phyloP scores from a whole-genome alignment of 2,888 invertebrate species.

The Leptodirus hochenwartii region DNA sequence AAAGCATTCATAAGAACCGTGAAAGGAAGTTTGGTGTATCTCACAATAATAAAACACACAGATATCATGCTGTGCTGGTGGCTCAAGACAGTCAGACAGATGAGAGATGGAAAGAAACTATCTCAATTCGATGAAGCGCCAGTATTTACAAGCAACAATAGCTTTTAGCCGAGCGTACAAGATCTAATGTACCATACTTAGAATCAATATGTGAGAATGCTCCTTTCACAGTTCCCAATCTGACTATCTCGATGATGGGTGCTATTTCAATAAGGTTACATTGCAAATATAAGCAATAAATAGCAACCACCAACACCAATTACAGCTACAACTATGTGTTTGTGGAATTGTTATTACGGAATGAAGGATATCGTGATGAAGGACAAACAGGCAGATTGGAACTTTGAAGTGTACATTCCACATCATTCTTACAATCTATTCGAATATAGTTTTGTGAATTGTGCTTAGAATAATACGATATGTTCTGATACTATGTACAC shows the following conservation, averaged over 20 bases:
- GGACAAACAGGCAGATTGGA: conserved; percentile 37
- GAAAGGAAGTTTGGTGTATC: conserved; percentile 45
- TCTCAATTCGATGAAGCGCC: conserved; percentile 33
- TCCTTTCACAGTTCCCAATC: conserved; percentile 64
- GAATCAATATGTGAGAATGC: conserved; percentile 57
- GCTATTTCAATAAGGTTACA: too few species aligned
- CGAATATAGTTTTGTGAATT: too few species aligned
- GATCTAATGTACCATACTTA: too few species aligned
- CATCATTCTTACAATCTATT: conserved; percentile 23
- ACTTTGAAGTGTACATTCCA: conserved; percentile 44
- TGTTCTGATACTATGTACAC: too few species aligned
- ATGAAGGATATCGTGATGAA: conserved; percentile 11
- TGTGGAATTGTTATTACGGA: conserved; percentile 9
- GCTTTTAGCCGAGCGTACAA: conserved; percentile 26
- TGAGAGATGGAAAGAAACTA: too few species aligned
- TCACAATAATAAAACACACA: conserved; percentile 5
- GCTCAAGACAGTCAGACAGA: conserved; percentile 67
- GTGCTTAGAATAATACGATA: too few species aligned
- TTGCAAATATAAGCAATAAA: background rate
- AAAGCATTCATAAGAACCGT: conserved; percentile 73
- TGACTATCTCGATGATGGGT: conserved; percentile 30
- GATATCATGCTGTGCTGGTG: too few species aligned
- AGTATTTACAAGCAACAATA: conserved; percentile 36
- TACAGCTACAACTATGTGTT: conserved; percentile 11
- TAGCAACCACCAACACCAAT: conserved; percentile 8